A percentile compares a stretch with the other conserved stretches of the same genome.
phyloP scores from a whole-genome alignment of 2,797 vertebrate genomes.

The Etheostoma nigrum region DNA sequence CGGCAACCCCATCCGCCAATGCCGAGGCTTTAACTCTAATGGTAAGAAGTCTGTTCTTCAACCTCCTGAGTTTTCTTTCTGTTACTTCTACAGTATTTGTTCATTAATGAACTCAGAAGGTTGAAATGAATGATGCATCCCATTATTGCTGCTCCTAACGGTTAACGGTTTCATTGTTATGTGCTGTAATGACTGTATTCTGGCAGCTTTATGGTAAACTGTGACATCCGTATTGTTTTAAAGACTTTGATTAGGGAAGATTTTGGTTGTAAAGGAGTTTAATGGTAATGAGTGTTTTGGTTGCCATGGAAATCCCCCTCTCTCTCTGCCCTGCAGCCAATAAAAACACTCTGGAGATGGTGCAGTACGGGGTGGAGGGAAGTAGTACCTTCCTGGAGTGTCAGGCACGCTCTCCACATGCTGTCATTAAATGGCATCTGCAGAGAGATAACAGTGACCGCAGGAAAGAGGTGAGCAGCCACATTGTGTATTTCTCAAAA shows the following conservation, averaged over 20 bases:
- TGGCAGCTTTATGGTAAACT: slow-evolving; percentile 31
- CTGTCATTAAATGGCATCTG: slow-evolving; percentile 94
- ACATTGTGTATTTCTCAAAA: slow-evolving; percentile 10
- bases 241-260: slow-evolving; percentile 52
- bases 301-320: slow-evolving; percentile 66
- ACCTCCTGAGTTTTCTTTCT: background rate
- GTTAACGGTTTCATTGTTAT: slow-evolving; percentile 15
- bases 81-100: background rate
- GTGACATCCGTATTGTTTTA: slow-evolving; percentile 5
- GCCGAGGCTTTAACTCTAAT: slow-evolving; percentile 96
- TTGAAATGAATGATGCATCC: slow-evolving; percentile 12
- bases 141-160: slow-evolving; percentile 1
- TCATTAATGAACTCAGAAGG: slow-evolving; percentile 13
- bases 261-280: slow-evolving; percentile 38
- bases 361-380: slow-evolving; percentile 96
- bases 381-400: slow-evolving; percentile 97
- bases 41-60: slow-evolving; percentile 76
- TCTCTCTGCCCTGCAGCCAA: slow-evolving; percentile 85
- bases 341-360: slow-evolving; percentile 92
- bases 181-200: background rate
- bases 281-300: slow-evolving; percentile 61
- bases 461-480: slow-evolving; percentile 90
- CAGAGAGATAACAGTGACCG: slow-evolving; percentile 96
- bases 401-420: slow-evolving; percentile 95
- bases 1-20: slow-evolving; percentile 96